Evolutionary conservation across 2,797 vertebrate species (phyloP).

Genomic region (Typhlichthys eigenmanni): DNA sequence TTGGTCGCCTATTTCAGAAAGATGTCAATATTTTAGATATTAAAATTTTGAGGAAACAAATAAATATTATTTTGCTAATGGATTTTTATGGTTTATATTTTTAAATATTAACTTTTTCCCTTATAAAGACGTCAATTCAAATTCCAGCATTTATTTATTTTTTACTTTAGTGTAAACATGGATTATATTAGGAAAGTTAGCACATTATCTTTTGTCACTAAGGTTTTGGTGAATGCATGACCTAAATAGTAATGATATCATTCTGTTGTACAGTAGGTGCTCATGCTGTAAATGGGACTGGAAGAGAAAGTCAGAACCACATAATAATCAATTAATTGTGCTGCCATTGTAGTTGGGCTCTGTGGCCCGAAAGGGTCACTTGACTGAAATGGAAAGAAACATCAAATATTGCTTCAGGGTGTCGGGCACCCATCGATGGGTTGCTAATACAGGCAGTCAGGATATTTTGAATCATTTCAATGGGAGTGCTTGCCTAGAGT

Average conservation of each 20-base stretch:
- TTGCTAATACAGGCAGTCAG: constrained; percentile 32
- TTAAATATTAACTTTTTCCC: constrained; percentile 50
- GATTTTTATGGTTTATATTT: constrained; percentile 49
- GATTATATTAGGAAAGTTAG: constrained; percentile 7
- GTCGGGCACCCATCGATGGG: constrained; percentile 28
- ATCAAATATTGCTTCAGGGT: constrained; percentile 66
- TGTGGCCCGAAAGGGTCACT: constrained; percentile 43
- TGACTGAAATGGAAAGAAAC: constrained; percentile 67
- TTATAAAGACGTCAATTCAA: constrained; percentile 47
- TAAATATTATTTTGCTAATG: constrained; percentile 63
- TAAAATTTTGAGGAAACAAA: constrained; percentile 41
- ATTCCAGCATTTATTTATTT: constrained; percentile 54
- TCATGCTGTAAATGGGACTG: constrained; percentile 46
- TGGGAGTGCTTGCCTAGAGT: background rate
- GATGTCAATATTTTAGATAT: constrained; percentile 47
- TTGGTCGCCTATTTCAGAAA: constrained; percentile 22
- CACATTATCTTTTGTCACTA: constrained; percentile 3
- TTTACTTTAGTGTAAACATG: constrained; percentile 58
- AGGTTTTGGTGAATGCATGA: constrained; percentile 24
- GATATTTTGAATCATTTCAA: constrained; percentile 53
- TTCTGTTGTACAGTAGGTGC: constrained; percentile 23
- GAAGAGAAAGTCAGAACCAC: constrained; percentile 63
- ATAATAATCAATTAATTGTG: constrained; percentile 63
- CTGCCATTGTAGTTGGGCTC: constrained; percentile 38
- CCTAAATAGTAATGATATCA: constrained; percentile 29